Percentiles rank a stretch among this genome's conserved stretches.
phyloP scores from a whole-genome alignment of 2,888 invertebrate genomes.

The Folsomia candida region DNA sequence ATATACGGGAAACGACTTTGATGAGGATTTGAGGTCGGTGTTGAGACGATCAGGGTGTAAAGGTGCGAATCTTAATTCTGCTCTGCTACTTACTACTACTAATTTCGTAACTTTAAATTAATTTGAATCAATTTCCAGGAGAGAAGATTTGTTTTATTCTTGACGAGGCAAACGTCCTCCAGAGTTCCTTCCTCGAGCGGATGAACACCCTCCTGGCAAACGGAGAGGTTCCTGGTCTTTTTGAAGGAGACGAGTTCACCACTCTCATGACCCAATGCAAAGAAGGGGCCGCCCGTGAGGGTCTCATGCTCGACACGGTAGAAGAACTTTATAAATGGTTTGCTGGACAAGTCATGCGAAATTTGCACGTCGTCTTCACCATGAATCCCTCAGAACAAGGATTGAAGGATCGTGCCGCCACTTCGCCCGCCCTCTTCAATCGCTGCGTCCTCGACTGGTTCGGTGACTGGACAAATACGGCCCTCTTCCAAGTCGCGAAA shows the following conservation, averaged over 20 bases:
- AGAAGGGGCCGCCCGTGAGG: slow-evolving; percentile 96
- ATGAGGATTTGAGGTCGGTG: slow-evolving; percentile 92
- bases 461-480: slow-evolving; percentile 98
- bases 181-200: slow-evolving; percentile 96
- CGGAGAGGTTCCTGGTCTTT: slow-evolving; percentile 93
- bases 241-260: slow-evolving; percentile 95
- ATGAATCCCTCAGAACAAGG: slow-evolving; percentile 99
- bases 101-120: too few species aligned
- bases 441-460: slow-evolving; percentile 99
- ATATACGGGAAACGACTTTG: slow-evolving; percentile 97
- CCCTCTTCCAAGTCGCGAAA: slow-evolving; percentile 74
- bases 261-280: slow-evolving; percentile 99
- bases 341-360: slow-evolving; percentile 97
- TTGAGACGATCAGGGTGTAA: slow-evolving; percentile 83
- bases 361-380: slow-evolving; percentile 98
- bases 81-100: too few species aligned
- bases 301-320: slow-evolving; percentile 95
- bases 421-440: slow-evolving; percentile 98
- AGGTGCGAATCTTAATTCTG: too few species aligned
- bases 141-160: slow-evolving; percentile 99
- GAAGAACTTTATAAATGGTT: slow-evolving; percentile 99
- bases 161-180: slow-evolving; percentile 97
- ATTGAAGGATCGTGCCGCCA: slow-evolving; percentile 95
- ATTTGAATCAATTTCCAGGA: too few species aligned
- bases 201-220: slow-evolving; percentile 99